These are phyloP conservation scores for Phaonia tiefii DNA, from an alignment of 2,888 invertebrate genomes.

Conservation along the genomic window DNA sequence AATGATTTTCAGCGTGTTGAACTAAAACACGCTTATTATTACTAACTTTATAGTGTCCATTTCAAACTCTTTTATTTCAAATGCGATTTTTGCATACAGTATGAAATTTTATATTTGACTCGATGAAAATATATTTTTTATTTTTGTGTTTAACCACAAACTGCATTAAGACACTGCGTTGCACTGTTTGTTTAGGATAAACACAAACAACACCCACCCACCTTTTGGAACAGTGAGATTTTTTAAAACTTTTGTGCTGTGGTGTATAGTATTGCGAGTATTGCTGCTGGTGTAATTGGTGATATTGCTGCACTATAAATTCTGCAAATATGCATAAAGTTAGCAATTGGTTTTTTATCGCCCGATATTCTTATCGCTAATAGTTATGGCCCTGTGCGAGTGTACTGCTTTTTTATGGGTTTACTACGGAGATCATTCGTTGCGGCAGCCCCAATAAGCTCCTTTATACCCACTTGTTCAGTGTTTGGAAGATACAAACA, in stretches of 20 bases:
- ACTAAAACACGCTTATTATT: too few species aligned
- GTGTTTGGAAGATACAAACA: too few species aligned
- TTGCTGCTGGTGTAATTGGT: slow-evolving; percentile 26
- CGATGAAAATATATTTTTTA: slow-evolving; percentile 39
- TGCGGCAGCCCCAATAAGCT: slow-evolving; percentile 8
- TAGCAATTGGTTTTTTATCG: slow-evolving; percentile 62
- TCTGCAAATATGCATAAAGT: slow-evolving; percentile 64
- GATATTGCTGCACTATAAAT: slow-evolving; percentile 61
- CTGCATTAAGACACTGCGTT: slow-evolving; percentile 47
- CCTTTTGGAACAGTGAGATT: slow-evolving; percentile 10
- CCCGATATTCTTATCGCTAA: slow-evolving; percentile 63
- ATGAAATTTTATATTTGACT: slow-evolving; percentile 40
- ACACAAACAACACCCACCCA: slow-evolving; percentile 54
- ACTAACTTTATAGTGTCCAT: too few species aligned
- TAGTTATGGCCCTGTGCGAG: slow-evolving; percentile 60
- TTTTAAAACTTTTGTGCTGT: too few species aligned
- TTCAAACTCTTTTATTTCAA: too few species aligned
- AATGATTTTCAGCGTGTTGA: too few species aligned
- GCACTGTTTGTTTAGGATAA: slow-evolving; percentile 46
- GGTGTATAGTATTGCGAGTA: too few species aligned
- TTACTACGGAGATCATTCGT: slow-evolving; percentile 15
- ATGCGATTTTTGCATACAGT: background rate
- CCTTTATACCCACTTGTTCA: background rate
- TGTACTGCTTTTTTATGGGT: slow-evolving; percentile 45
- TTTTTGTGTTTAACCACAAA: slow-evolving; percentile 61